Conservation (phyloP, 2,797 vertebrate genomes). For the Hoplostethus mediterraneus region DNA sequence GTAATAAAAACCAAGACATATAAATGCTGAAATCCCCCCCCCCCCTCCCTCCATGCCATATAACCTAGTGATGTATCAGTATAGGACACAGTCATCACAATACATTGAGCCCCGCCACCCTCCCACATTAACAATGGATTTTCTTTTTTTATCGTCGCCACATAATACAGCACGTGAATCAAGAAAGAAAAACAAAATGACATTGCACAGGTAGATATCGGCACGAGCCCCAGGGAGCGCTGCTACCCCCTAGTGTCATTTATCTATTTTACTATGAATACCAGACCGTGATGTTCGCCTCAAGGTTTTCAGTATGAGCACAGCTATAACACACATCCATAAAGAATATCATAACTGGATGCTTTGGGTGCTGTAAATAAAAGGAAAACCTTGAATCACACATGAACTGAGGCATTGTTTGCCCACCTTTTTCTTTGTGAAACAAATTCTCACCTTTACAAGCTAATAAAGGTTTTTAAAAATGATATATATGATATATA, state of each 20-base stretch:
- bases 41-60: no score
- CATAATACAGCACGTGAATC: constrained; percentile 50
- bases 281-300: constrained; percentile 31
- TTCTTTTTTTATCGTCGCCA: background rate
- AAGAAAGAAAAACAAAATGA: constrained; percentile 39
- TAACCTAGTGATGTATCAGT: no score
- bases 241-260: constrained; percentile 81
- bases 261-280: constrained; percentile 60
- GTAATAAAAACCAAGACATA: constrained; percentile 15
- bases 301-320: constrained; percentile 28
- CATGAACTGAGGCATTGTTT: background rate
- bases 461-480: background rate
- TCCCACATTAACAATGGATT: constrained; percentile 25
- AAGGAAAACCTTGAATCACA: background rate
- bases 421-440: no score
- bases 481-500: background rate
- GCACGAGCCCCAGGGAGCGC: constrained; percentile 64
- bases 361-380: background rate
- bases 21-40: constrained; percentile 1
- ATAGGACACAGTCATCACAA: background rate
- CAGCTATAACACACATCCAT: constrained; percentile 3
- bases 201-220: constrained; percentile 52
- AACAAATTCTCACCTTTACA: background rate
- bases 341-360: background rate
- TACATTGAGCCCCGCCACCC: background rate